Conservation (phyloP, 2,888 invertebrate species). For the Lysandra bellargus region DNA sequence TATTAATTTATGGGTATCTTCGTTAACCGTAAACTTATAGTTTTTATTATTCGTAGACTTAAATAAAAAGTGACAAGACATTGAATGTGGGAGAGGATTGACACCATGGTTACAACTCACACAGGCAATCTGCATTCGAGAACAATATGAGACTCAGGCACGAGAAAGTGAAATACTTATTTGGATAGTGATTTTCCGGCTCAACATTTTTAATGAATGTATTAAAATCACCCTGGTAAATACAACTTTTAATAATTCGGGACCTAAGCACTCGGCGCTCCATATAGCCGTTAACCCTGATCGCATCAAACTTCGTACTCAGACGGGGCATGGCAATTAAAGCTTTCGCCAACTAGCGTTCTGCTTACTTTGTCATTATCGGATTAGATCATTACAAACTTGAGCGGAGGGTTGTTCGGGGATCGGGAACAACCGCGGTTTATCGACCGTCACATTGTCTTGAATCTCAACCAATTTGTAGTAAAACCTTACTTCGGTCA, state of each 20-base stretch:
- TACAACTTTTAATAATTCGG: neutral
- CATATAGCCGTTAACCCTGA: neutral
- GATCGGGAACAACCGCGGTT: neutral
- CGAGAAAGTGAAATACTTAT: no score
- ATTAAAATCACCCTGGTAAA: no score
- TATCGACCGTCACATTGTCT: neutral
- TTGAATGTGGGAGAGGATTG: neutral
- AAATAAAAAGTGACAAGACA: neutral
- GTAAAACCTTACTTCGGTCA: neutral
- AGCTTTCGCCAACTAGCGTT: constrained; percentile 1
- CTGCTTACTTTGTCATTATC: constrained; percentile 11
- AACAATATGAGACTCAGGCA: no score
- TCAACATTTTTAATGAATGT: neutral
- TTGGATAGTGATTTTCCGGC: neutral
- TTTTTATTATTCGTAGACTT: neutral
- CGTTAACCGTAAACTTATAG: neutral
- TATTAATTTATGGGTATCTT: neutral
- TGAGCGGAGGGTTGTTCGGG: neutral
- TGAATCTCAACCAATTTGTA: neutral
- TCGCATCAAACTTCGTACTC: constrained; percentile 1
- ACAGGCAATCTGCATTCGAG: no score
- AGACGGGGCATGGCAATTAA: constrained; percentile 1
- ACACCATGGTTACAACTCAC: neutral
- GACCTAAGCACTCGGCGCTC: neutral
- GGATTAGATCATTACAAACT: constrained; percentile 6